Evolutionary conservation across 37 sponge, comb jelly and placozoan genomes (phyloP), one percentile per base, ranked within the genome.

Genomic region (Halichondria panicea): DNA sequence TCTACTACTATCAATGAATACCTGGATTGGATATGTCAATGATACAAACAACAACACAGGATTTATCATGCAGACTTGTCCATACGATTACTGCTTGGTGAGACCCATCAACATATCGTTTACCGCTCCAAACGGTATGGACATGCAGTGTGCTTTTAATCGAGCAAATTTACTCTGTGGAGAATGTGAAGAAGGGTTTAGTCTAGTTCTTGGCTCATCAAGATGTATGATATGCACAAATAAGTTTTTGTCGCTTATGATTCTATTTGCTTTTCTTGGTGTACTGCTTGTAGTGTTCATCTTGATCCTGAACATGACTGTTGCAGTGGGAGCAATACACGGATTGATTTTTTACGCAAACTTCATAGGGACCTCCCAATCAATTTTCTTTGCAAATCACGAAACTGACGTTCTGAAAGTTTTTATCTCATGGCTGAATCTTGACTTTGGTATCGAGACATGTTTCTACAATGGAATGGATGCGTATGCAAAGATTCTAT

Each of bases 261-360:
- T 48, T 48, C 52, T 48, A 18, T 48, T 48, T 48, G 15, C 52
- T 11, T 48, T 48, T 15, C 13, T 15, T 48, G 52, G 52, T 18
- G 15, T 48, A 48, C 15, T 48, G 11, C 15, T 48, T 18, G 52
- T 48, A 11, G 15, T 48, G 15, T 18, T 48, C 52, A 11, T 48
- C 11, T 15, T 48, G 15, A 15, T 48, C 15, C 15, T 48, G 13
- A 48, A 48, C 52, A 48, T 48, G 15, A 48, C 52, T 18, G 52
- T 48, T 18, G 52, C 52, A 18, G 52, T 18, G 11, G 52, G 52
- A 18, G 11, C 15, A 15, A 48, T 48, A 11, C 11, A 48, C 15
- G 15, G 52, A 11, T 48, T 48, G 11, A 48, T 48, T 48, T 48
- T 61, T 63, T 63, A 66, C 76, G 18, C 52, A 11, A 48, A 48